phyloP scores from a whole-genome alignment of 2,113 vertebrate species.

The Terrapene triunguis region DNA sequence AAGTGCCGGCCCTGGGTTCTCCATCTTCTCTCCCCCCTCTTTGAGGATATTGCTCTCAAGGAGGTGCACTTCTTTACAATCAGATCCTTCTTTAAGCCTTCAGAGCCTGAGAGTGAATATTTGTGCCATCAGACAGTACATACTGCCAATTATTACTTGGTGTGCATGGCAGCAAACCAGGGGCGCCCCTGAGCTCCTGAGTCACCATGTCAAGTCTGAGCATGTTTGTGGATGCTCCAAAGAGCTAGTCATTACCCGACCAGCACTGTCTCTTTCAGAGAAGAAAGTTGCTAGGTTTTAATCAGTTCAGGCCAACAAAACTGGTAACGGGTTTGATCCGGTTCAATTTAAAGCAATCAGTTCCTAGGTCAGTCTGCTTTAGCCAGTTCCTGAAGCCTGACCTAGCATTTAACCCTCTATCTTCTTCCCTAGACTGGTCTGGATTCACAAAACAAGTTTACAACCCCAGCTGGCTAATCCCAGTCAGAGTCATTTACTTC shows the following conservation, averaged over 20 bases:
- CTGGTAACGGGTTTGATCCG: no score
- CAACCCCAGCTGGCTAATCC: background rate
- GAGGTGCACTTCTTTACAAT: background rate
- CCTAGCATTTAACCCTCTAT: background rate
- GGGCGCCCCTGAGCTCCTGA: background rate
- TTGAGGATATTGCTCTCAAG: background rate
- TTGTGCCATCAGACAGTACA: background rate
- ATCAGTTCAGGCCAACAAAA: background rate
- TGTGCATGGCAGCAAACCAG: rapidly evolving
- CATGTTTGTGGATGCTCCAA: no score
- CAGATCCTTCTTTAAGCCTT: background rate
- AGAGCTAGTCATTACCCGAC: background rate
- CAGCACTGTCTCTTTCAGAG: background rate
- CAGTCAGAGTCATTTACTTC: background rate
- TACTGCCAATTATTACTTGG: background rate
- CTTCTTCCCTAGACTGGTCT: background rate
- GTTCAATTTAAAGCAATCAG: background rate
- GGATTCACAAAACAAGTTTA: background rate
- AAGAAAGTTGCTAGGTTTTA: background rate
- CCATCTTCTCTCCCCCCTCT: background rate
- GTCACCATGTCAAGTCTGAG: no score
- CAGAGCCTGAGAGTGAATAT: background rate
- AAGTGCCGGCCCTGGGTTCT: no score
- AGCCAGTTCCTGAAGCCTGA: background rate
- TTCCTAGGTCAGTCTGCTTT: background rate